Evolutionary conservation across 2,113 vertebrate genomes (phyloP), one percentile per base, ranked within the genome.

Genomic region (Tapirus terrestris): DNA sequence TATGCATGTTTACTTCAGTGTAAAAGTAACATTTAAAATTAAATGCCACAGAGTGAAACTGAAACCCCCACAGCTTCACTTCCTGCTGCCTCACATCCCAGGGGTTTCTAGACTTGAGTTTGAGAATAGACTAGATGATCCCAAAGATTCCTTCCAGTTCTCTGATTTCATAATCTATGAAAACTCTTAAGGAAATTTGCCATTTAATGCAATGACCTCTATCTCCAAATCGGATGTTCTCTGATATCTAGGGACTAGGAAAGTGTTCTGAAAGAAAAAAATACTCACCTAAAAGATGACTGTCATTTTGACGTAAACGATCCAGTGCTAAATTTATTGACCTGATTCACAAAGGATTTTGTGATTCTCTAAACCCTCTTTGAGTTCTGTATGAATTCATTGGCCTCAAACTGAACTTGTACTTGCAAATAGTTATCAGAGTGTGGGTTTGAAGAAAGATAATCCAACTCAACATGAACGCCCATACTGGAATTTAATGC

Each of bases 311-410:
- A 96, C 56, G 31, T 77, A 76, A 89, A 90, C 0, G 14, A 97
- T 48, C 51, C 12, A 60, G 89, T 87, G 63, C 86, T 96, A 96
- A 97, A 96, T 97, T 97, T 97, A 96, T 72, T 97, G 95, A 97
- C 95, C 94, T 96, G 29, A 96, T 94, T 97, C 70, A 92, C 77
- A 95, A 97, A 96, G 53, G 77, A 48, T 92, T 97, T 87, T 95
- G 86, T 77, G 89, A 76, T 86, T 96, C 43, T 98, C 79, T 76
- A 89, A 95, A 94, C 63, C 92, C 72, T 68, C 43, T 97, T 56
- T 95, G 95, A 96, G 95, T 29, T 95, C 68, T 76, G 36, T 95
- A 90, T 94, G 89, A 96, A 97, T 97, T 88, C 87, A 90, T 88
- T 96, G 97, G 83, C 89, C 96, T 97, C 53, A 90, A 39, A 73